Base-by-base conservation (phyloP, 2,888 invertebrate species). In the Amiota communis region DNA sequence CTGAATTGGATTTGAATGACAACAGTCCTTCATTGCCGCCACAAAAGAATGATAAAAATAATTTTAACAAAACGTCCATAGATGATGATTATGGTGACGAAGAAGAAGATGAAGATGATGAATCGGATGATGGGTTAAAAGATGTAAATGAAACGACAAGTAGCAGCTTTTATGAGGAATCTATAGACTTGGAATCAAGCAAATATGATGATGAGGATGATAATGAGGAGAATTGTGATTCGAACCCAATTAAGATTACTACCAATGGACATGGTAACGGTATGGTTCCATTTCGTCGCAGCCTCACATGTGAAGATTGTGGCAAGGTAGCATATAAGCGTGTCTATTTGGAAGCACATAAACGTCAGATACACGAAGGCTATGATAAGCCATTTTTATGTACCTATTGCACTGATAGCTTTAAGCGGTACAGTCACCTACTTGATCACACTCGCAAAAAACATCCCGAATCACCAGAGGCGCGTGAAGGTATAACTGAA, bases 371-470 rank as follows among this genome's bases (percentile, higher is more conserved):
- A 0, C 89, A 88, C 70, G 79, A 88, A 72, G 88, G 88, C 1
- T 78, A 84, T 51, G 76, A 84, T 1, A 87, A 86, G 49, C 84
- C 87, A n/a, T 89, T 89, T 61, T 79, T 87, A 0, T 88, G 88
- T 53, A 63, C 74, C 15, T 76, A 78, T 70, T 88, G 88, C 67
- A 77, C 80, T 36, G 87, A 85, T 69, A 78, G 81, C 0, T 88
- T 86, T 72, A 84, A 82, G 4, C 82, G 88, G 1, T 87, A 86
- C 48, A 82, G 81, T 20, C 82, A 88, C 47, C 78, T 88, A 9
- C 79, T 81, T 11, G 78, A 79, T 2, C 88, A 88, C 70, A 79
- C 83, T 13, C 80, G 85, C 47, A 79, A 82, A 3, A 76, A 77
- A 3, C 88, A 87, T 74, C 76, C 78, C 1, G 69, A 73, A 0